Evolutionary conservation across 2,888 invertebrate species (phyloP).

Genomic region (Cactoblastis cactorum): DNA sequence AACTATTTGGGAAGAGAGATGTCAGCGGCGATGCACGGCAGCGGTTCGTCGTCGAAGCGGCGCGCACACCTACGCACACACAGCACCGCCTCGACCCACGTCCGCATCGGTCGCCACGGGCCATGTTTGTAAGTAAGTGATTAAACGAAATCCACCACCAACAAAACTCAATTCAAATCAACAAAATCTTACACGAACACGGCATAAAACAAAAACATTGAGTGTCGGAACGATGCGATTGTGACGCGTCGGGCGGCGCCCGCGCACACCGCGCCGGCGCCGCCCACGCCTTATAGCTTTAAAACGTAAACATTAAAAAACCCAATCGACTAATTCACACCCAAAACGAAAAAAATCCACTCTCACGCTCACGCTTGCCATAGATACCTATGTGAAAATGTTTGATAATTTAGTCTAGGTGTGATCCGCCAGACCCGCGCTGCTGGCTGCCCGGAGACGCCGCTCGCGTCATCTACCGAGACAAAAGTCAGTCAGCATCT

Average conservation of each 20-base stretch:
- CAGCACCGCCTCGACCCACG: slow-evolving; percentile 49
- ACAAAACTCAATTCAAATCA: slow-evolving; percentile 77
- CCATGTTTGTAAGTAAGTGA: slow-evolving; percentile 67
- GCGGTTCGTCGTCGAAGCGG: slow-evolving; percentile 38
- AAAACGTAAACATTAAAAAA: slow-evolving; percentile 79
- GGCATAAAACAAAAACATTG: slow-evolving; percentile 77
- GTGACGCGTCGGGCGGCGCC: slow-evolving; percentile 72
- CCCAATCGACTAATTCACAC: slow-evolving; percentile 80
- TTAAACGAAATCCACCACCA: slow-evolving; percentile 80
- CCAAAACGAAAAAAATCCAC: slow-evolving; percentile 79
- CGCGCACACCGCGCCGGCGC: slow-evolving; percentile 55
- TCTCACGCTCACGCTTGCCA: slow-evolving; percentile 80
- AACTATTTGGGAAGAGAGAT: slow-evolving; percentile 33
- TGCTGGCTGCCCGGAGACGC: slow-evolving; percentile 66
- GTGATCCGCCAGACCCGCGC: slow-evolving; percentile 71
- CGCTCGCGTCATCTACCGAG: slow-evolving; percentile 79
- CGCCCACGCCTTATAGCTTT: slow-evolving; percentile 74
- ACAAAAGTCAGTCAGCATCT: slow-evolving; percentile 73
- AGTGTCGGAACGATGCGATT: slow-evolving; percentile 76
- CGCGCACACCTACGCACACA: slow-evolving; percentile 66
- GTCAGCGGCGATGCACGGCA: slow-evolving; percentile 28
- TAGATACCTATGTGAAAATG: slow-evolving; percentile 80
- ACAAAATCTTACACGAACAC: slow-evolving; percentile 78
- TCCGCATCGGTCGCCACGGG: slow-evolving; percentile 31
- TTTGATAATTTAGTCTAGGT: slow-evolving; percentile 76